These are phyloP conservation scores for Hermetia illucens DNA, from an alignment of 1,140 invertebrate genomes.

Conservation along the genomic window DNA sequence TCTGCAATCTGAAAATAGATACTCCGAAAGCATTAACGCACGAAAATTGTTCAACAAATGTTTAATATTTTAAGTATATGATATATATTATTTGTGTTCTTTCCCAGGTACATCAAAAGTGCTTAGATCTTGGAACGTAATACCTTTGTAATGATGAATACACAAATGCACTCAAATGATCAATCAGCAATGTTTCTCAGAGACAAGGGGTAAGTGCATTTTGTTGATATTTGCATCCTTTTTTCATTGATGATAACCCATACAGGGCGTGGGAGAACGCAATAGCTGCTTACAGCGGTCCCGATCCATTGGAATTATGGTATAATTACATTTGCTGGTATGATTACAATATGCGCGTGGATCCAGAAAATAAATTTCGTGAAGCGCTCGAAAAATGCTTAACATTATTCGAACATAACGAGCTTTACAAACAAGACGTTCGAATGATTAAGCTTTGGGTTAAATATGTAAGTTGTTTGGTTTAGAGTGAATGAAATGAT, in stretches of 20 bases:
- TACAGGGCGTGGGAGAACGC: conserved; percentile 65
- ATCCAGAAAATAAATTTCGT: conserved; percentile 61
- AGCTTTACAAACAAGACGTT: conserved; percentile 68
- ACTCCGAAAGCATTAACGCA: too few species aligned
- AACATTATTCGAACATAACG: conserved; percentile 60
- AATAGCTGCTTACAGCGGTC: conserved; percentile 65
- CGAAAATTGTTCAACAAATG: too few species aligned
- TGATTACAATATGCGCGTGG: conserved; percentile 76
- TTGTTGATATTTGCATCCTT: background rate
- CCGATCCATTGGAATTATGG: conserved; percentile 77
- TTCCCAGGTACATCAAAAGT: too few species aligned
- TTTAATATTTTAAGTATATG: too few species aligned
- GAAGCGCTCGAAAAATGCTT: conserved; percentile 68
- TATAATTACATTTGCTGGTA: conserved; percentile 82
- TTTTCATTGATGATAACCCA: conserved; percentile 6
- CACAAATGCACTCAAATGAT: too few species aligned
- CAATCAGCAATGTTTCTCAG: background rate
- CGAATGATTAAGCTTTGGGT: conserved; percentile 75
- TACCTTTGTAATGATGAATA: too few species aligned
- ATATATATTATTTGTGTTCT: too few species aligned
- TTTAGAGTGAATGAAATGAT: background rate
- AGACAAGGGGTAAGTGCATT: background rate
- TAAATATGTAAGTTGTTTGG: conserved; percentile 62
- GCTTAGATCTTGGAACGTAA: too few species aligned
- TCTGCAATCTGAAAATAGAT: too few species aligned